Percentiles rank a stretch among this genome's conserved stretches.
Conservation (phyloP, 1,140 invertebrate genomes). For the Magallana angulata region DNA sequence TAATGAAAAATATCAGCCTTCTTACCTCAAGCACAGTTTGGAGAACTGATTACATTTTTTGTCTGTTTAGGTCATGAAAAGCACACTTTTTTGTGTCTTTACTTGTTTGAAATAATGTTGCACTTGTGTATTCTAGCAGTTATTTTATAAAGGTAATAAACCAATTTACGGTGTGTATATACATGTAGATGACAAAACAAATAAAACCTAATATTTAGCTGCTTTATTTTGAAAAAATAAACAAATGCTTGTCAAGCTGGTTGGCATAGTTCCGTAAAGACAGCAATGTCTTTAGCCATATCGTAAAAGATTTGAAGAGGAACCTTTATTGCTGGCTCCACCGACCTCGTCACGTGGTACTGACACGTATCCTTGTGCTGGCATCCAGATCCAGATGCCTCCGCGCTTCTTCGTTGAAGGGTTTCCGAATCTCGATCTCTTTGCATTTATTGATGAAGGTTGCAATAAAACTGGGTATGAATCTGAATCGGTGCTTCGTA, state of each 20-base stretch:
- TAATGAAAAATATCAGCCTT: too few relatives aligned
- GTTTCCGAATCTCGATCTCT: slow-evolving; percentile 57
- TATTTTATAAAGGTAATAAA: too few relatives aligned
- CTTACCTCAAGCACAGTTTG: too few relatives aligned
- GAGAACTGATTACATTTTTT: too few relatives aligned
- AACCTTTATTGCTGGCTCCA: slow-evolving; percentile 41
- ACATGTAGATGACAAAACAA: neutral
- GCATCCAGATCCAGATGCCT: slow-evolving; percentile 75
- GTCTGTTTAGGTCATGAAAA: too few relatives aligned
- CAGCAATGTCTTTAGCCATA: slow-evolving; percentile 63
- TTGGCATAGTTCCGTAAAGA: slow-evolving; percentile 23
- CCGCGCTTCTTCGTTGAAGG: slow-evolving; percentile 60
- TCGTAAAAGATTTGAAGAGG: slow-evolving; percentile 66
- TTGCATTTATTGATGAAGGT: slow-evolving; percentile 63
- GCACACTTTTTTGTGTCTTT: too few relatives aligned
- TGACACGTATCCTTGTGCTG: slow-evolving; percentile 74
- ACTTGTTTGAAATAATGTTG: too few relatives aligned
- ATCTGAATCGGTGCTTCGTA: slow-evolving; percentile 43
- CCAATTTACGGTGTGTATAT: neutral
- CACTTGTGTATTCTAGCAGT: too few relatives aligned
- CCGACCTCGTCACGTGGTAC: slow-evolving; percentile 62
- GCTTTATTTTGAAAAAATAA: slow-evolving; percentile 40
- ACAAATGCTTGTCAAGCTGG: slow-evolving; percentile 14
- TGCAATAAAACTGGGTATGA: slow-evolving; percentile 60
- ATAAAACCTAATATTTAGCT: slow-evolving; percentile 11